Evolutionary conservation across 2,113 vertebrate species (phyloP).

Genomic region (Pseudorhombus dupliciocellatus): DNA sequence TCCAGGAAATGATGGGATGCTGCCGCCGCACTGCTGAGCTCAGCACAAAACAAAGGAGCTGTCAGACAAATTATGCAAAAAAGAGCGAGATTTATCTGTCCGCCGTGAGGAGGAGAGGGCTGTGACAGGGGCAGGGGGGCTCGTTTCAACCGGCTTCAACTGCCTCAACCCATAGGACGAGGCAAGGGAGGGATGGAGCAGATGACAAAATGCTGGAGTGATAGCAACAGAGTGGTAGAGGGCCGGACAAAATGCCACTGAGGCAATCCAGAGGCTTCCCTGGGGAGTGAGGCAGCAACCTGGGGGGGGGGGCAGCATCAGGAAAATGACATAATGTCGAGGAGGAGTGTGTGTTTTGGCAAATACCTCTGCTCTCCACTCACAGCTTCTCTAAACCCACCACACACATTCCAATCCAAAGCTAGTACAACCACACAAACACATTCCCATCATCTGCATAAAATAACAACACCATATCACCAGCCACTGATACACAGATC

Average conservation of each 20-base stretch:
- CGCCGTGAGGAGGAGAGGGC: slow-evolving; percentile 33
- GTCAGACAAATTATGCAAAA: slow-evolving; percentile 74
- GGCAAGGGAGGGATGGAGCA: slow-evolving; percentile 14
- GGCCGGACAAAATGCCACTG: background rate
- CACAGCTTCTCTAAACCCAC: slow-evolving; percentile 7
- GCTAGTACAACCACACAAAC: slow-evolving; percentile 17
- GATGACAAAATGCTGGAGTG: slow-evolving; percentile 38
- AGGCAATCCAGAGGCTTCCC: slow-evolving; percentile 30
- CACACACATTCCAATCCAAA: slow-evolving; percentile 1
- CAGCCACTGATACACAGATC: slow-evolving; percentile 40
- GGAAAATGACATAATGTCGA: background rate
- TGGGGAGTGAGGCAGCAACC: slow-evolving; percentile 17
- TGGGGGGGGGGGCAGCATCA: background rate
- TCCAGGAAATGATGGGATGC: slow-evolving; percentile 68
- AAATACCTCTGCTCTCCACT: slow-evolving; percentile 18
- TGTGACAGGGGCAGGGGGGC: slow-evolving; percentile 38
- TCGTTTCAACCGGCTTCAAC: slow-evolving; percentile 30
- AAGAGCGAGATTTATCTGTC: slow-evolving; percentile 53
- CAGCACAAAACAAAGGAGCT: slow-evolving; percentile 74
- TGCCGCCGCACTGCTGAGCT: slow-evolving; percentile 65
- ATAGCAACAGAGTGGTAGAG: slow-evolving; percentile 2
- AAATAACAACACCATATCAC: slow-evolving; percentile 12
- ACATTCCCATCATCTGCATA: slow-evolving; percentile 26
- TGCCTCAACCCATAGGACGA: slow-evolving; percentile 23
- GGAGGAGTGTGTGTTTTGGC: background rate